Evolutionary conservation across 2,113 vertebrate genomes (phyloP).

Genomic region (Poeciliopsis prolifica): DNA sequence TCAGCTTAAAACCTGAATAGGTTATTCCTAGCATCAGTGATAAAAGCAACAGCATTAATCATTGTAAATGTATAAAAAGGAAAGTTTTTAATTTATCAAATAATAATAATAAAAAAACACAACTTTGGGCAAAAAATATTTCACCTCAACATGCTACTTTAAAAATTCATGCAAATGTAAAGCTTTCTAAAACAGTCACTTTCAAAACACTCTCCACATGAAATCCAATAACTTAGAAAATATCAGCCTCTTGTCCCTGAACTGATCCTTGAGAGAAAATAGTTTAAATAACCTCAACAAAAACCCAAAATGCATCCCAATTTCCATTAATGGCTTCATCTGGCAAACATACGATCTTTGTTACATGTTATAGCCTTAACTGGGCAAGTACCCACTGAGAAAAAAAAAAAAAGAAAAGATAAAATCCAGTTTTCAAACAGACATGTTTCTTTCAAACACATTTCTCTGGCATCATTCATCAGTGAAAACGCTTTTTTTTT

Average conservation of each 20-base stretch:
- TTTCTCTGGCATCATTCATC: slow-evolving; percentile 49
- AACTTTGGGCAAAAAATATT: slow-evolving; percentile 59
- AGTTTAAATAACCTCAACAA: slow-evolving; percentile 34
- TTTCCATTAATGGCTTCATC: slow-evolving; percentile 25
- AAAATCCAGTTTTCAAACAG: slow-evolving; percentile 33
- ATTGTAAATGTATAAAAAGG: slow-evolving; percentile 68
- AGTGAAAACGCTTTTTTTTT: slow-evolving; percentile 41
- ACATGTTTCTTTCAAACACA: slow-evolving; percentile 38
- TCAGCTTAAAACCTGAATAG: slow-evolving; percentile 58
- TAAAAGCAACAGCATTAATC: slow-evolving; percentile 42
- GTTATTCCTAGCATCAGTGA: slow-evolving; percentile 51
- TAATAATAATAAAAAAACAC: slow-evolving; percentile 55
- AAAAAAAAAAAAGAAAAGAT: slow-evolving; percentile 16
- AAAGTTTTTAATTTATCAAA: slow-evolving; percentile 65
- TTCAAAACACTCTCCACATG: slow-evolving; percentile 59
- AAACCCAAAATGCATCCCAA: slow-evolving; percentile 19
- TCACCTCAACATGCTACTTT: slow-evolving; percentile 67
- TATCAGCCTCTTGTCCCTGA: slow-evolving; percentile 63
- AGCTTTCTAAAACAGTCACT: slow-evolving; percentile 69
- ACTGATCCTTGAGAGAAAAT: slow-evolving; percentile 60
- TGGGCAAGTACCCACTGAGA: slow-evolving; percentile 8
- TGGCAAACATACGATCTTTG: slow-evolving; percentile 16
- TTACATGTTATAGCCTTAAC: not conserved
- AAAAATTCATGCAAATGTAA: slow-evolving; percentile 75
- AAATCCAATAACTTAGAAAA: slow-evolving; percentile 68